Base-by-base conservation (phyloP, 2,113 vertebrate genomes). In the Mastomys natalensis region DNA sequence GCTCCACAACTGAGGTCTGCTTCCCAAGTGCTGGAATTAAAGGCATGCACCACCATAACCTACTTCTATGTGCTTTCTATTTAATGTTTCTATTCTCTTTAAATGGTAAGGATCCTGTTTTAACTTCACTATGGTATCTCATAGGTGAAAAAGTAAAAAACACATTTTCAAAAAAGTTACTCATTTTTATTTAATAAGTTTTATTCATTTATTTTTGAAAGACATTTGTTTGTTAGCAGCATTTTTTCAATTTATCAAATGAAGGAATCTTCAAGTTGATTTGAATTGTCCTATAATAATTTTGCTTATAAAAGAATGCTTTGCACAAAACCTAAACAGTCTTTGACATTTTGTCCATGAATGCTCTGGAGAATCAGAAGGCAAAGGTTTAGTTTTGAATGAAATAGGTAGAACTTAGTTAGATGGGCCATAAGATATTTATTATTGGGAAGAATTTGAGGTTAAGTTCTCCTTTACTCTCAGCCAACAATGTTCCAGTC, bases 161-260 rank as follows among this genome's bases (percentile, higher is more conserved):
- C 11, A 45, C 16, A 40, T 70, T 93, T 92, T 64, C 0, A 34
- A 60, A 40, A 40, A 62, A 76, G 22, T 55, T 8, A 58, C 10
- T 64, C 22, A 40, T 43, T 93, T n/a, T 73, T 45, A 72, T 87
- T 29, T 72, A 95, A 64, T 70, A 17, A 77, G 29, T 89, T 62
- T 73, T 87, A 70, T 13, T 89, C 22, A 66, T 58, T 92, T 95
- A 26, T 60, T 24, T 66, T 86, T 24, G 76, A 53, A 55, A 92
- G 80, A 45, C 55, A 51, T 93, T 90, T 34, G 12, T 89, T 93
- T 31, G 7, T 92, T 84, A 43, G 45, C 7, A 78, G 58, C 16
- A 26, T 68, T 86, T 93, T 70, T 88, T 96, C 40, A 78, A 58
- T 72, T 95, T 82, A 34, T 62, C 13, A 89, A 48, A 45, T n/a